Base-by-base conservation (phyloP, 1,140 invertebrate species). In the Homarus americanus region DNA sequence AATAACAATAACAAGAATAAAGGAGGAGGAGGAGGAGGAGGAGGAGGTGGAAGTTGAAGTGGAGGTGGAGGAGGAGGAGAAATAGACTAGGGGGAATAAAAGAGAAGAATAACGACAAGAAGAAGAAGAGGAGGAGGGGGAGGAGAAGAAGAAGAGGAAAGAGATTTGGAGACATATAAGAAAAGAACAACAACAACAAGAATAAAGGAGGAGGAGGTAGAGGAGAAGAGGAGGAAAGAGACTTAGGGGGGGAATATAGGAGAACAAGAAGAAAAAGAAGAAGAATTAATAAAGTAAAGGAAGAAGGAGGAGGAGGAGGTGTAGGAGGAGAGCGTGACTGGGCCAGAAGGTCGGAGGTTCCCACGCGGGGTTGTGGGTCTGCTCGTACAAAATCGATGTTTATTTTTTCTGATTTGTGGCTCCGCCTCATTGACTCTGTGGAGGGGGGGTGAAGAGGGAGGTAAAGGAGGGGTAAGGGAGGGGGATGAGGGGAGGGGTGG, bases 351-450 rank as follows among this genome's bases (percentile, higher is more conserved):
- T 40, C 4, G 5, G 24, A 79, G 41, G 76, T 7, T 15, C 72
- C 44, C 5, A 24, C 5, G 15, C 5, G 38, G 7, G 24, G 28
- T 12, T 9, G 7, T 24, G 24, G 53, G 53, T 20, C 53, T 15
- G 79, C 49, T 49, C 44, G 28, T 69, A 83, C 82, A 83, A 83
- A 83, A 83, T 83, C 82, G 82, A 83, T 83, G 82, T 83, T 83
- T 83, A 83, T 83, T 83, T 58, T 41, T 83, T 83, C 58, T 83
- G 82, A 83, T 83, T 83, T 83, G 82, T 69, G 82, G 82, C 82
- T 69, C 63, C 34, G 34, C 17, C 36, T 36, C 66, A 69, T 83
- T 83, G 82, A 83, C 82, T 58, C 5, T 58, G 1, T 7, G 53
- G 24, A 12, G 32, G 34, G 20, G 72, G 72, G 2, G 72, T 24